phyloP scores from a whole-genome alignment of 2,113 vertebrate species.

The Jacana jacana region DNA sequence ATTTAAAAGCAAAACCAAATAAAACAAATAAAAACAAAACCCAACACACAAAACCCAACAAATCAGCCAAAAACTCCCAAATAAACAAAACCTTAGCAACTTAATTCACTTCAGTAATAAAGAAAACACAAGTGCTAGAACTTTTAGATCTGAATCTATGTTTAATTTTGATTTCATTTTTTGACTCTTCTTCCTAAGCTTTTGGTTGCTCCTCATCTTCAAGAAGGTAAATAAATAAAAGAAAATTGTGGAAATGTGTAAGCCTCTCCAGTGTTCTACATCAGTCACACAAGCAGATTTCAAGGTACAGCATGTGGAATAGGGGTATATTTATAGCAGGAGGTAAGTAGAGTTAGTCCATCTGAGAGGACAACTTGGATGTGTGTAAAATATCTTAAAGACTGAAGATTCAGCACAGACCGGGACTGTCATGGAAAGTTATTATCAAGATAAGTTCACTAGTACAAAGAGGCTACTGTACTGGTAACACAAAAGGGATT shows the following conservation, averaged over 20 bases:
- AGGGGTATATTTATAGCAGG: not conserved
- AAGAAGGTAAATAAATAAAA: not conserved
- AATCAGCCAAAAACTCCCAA: not conserved
- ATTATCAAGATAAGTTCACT: not conserved
- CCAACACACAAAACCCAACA: not conserved
- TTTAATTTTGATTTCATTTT: not conserved
- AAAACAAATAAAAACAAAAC: not conserved
- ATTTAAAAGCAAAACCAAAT: not conserved
- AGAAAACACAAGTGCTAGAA: not conserved
- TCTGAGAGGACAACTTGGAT: not conserved
- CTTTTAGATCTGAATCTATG: not conserved
- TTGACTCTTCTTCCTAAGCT: not conserved
- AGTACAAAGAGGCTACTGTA: slow-evolving; percentile 13
- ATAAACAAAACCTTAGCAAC: not conserved
- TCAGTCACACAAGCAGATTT: not conserved
- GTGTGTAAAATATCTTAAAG: not conserved
- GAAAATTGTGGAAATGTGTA: not conserved
- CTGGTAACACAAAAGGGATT: not conserved
- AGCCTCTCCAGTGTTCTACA: not conserved
- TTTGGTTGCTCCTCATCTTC: not conserved
- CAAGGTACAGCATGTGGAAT: not conserved
- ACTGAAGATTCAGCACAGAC: not conserved
- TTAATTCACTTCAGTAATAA: not conserved
- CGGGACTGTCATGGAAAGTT: not conserved
- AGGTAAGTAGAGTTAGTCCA: not conserved